These are phyloP conservation scores for Adineta ricciae DNA, from an alignment of 2,888 invertebrate genomes.

Conservation along the genomic window DNA sequence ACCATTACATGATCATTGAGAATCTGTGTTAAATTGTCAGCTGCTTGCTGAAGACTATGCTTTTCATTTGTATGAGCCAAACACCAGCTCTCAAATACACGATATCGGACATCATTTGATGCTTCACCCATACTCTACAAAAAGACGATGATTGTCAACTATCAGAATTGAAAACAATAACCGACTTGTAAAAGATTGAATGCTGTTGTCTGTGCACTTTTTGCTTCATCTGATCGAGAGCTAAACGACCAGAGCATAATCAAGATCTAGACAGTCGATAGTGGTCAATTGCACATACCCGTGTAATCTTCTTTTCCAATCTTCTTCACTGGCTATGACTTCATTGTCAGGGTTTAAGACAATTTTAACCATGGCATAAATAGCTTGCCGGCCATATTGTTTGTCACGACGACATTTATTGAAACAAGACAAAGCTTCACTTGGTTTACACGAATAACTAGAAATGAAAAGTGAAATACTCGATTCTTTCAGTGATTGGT, in stretches of 20 bases:
- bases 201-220: constrained; percentile 70
- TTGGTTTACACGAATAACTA: constrained; percentile 63
- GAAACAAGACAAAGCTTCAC: constrained; percentile 71
- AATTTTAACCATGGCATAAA: constrained; percentile 78
- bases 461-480: not conserved
- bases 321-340: constrained; percentile 49
- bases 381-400: constrained; percentile 67
- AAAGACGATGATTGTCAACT: constrained; percentile 32
- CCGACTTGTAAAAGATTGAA: constrained; percentile 56
- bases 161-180: not conserved
- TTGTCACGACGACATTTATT: constrained; percentile 66
- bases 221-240: constrained; percentile 63
- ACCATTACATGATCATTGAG: constrained; percentile 26
- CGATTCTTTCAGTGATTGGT: too few relatives aligned
- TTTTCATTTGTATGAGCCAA: constrained; percentile 26
- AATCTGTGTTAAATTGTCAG: constrained; percentile 30
- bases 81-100: constrained; percentile 30
- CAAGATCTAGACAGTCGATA: too few relatives aligned
- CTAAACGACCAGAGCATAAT: constrained; percentile 36
- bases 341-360: constrained; percentile 74
- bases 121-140: constrained; percentile 19
- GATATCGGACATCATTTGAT: constrained; percentile 28
- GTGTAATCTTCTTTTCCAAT: constrained; percentile 31
- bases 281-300: not conserved
- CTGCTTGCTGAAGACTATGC: constrained; percentile 25